Percentiles rank a stretch among this genome's conserved stretches.
These are phyloP conservation scores for Stenurella melanura DNA, from an alignment of 2,888 invertebrate genomes.

Conservation along the genomic window DNA sequence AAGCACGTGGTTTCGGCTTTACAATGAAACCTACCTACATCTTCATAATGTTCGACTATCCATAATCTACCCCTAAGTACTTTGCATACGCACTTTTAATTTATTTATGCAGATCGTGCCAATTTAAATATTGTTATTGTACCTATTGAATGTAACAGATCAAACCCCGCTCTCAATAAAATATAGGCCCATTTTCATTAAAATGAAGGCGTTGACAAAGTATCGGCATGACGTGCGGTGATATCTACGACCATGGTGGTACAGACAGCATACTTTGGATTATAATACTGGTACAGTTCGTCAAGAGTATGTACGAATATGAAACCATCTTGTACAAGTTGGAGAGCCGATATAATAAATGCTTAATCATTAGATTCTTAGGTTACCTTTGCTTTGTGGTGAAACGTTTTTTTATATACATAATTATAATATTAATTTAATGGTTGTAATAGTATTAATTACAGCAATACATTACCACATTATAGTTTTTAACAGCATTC, in stretches of 20 bases:
- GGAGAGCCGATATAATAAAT: no score
- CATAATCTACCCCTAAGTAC: conserved; percentile 15
- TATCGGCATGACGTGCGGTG: background rate
- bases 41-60: background rate
- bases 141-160: conserved; percentile 14
- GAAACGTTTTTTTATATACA: no score
- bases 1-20: conserved; percentile 1
- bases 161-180: conserved; percentile 13
- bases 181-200: conserved; percentile 20
- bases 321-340: background rate
- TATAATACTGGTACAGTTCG: background rate
- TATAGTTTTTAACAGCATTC: no score
- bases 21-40: conserved; percentile 9
- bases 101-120: conserved; percentile 27
- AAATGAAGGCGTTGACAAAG: conserved; percentile 5
- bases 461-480: no score
- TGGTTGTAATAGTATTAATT: no score
- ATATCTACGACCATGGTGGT: background rate
- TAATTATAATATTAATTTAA: no score
- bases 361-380: no score
- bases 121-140: conserved; percentile 25
- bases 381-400: no score
- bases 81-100: conserved; percentile 18
- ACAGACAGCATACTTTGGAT: background rate
- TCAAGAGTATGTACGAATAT: background rate